phyloP scores from a whole-genome alignment of 2,888 invertebrate species.

The Fragum whitleyi region DNA sequence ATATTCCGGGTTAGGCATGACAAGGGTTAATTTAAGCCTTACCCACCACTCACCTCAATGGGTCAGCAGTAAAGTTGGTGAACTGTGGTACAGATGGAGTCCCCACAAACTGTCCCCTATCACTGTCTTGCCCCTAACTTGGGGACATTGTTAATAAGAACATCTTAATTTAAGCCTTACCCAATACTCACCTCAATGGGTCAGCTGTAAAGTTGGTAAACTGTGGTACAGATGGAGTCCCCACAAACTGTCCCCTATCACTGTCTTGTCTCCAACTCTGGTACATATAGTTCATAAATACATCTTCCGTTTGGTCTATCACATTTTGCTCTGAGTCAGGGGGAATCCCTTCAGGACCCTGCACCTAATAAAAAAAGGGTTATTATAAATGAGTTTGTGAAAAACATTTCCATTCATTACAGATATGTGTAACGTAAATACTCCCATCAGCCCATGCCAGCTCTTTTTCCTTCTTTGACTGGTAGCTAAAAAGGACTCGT shows the following conservation, averaged over 20 bases:
- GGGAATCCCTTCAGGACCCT: conserved; percentile 54
- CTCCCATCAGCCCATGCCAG: too few species aligned
- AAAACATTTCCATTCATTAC: too few species aligned
- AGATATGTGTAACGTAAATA: too few species aligned
- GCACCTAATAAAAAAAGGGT: conserved; percentile 28
- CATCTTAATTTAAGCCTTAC: too few species aligned
- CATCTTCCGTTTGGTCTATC: conserved; percentile 80
- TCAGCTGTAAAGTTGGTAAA: conserved; percentile 76
- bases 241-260: conserved; percentile 60
- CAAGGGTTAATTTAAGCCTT: too few species aligned
- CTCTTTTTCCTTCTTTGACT: too few species aligned
- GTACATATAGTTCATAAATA: conserved; percentile 82
- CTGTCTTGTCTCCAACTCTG: conserved; percentile 78
- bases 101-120: conserved; percentile 60
- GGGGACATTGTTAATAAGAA: conserved; percentile 82
- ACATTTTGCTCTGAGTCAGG: conserved; percentile 83
- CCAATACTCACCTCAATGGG: conserved; percentile 76
- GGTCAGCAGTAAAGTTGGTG: conserved; percentile 75
- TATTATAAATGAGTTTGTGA: too few species aligned
- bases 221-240: conserved; percentile 77
- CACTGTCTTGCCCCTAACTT: conserved; percentile 74
- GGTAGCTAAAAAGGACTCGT: too few species aligned
- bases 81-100: conserved; percentile 79
- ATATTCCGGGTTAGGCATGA: too few species aligned
- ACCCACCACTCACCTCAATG: conserved; percentile 76